Evolutionary conservation across 2,113 vertebrate genomes (phyloP).

Genomic region (Rallus limicola): DNA sequence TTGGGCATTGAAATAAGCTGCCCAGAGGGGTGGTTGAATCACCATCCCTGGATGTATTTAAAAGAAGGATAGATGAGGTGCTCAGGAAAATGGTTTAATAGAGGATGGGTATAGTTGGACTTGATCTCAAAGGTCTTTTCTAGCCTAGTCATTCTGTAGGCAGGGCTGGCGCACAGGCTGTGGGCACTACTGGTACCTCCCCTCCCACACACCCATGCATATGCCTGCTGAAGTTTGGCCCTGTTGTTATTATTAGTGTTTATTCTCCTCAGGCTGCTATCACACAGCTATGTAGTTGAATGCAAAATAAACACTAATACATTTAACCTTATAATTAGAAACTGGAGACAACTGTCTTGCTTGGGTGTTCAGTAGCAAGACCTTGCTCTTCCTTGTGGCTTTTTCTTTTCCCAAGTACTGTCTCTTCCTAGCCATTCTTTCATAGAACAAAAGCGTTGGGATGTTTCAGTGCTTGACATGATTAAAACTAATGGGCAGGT

Average conservation of each 20-base stretch:
- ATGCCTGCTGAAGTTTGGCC: neutral
- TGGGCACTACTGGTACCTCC: neutral
- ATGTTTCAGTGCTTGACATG: neutral
- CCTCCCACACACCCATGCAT: neutral
- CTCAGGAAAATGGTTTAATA: no score
- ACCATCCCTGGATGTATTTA: no score
- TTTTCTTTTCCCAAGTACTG: neutral
- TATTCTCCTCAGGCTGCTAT: neutral
- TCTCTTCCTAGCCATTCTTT: neutral
- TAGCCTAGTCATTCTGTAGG: neutral
- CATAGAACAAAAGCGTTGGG: neutral
- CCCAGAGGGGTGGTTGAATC: no score
- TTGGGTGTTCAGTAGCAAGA: neutral
- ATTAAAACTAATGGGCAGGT: neutral
- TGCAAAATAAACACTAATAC: neutral
- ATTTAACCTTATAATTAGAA: constrained; percentile 12
- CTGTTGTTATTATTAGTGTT: neutral
- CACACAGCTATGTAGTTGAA: neutral
- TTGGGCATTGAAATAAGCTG: no score
- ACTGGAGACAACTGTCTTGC: neutral
- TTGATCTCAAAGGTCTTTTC: no score
- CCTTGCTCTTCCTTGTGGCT: neutral
- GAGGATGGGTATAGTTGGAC: no score
- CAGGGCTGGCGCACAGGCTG: neutral
- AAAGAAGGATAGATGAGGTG: no score